Base-by-base conservation (phyloP, 37 sponge, comb jelly and placozoan genomes). In the Bolinopsis microptera region DNA sequence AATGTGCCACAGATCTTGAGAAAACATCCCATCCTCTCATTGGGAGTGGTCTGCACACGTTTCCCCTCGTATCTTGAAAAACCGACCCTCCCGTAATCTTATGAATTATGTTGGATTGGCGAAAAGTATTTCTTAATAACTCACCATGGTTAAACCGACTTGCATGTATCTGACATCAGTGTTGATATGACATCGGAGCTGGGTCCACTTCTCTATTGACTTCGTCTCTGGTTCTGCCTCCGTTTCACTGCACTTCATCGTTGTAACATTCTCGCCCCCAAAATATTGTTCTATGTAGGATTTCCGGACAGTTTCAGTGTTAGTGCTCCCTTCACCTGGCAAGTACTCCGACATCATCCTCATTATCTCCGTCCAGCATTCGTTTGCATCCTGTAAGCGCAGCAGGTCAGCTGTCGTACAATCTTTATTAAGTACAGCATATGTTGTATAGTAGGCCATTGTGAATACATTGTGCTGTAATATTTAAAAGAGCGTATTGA, bases 321-420 rank as follows among this genome's bases (percentile, higher is more conserved):
- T 48, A 40, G 96, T 92, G 32, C 95, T 39, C 36, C 92, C 40
- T 0, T 69, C 69, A 21, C 93, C 93, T 22, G 95, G 68, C 69
- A 95, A 61, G 69, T 76, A 76, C 32, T 75, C 69, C 0, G 88
- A 26, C 27, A 95, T 61, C 32, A 93, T 94, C 35, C 76, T 94
- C 40, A 96, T 72, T 8, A 96, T 27, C 27, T 95, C 94, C 36
- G 93, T 94, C 99, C 99, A 99, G 83, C 97, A 97, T 93, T 99
- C 99, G 69, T 99, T 98, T 30, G 99, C 99, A 93, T 99, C 99
- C 93, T 99, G 96, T 24, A 13, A 41, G 75, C 26, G 48, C 22
- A 83, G 31, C 31, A 83, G 24, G 48, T 24, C 31, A 28, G 75
- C 31, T 72, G 18, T 48, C 61, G n/a, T n/a, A n/a, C n/a, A n/a